Evolutionary conservation across 2,113 vertebrate genomes (phyloP).

Genomic region (Spea multiplicata): DNA sequence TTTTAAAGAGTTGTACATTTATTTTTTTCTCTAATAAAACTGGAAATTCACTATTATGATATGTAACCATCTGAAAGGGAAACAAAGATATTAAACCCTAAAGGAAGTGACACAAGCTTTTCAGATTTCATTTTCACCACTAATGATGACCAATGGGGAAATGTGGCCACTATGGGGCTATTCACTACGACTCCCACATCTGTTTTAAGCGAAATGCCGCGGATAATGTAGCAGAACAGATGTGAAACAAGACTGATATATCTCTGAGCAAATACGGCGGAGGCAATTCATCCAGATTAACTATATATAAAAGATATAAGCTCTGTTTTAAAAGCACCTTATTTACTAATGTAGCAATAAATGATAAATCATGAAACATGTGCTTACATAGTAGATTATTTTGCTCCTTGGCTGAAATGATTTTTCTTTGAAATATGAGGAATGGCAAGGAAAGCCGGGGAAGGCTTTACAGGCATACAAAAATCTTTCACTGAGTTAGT

Average conservation of each 20-base stretch:
- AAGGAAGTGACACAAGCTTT: not conserved
- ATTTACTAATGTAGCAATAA: slow-evolving; percentile 5
- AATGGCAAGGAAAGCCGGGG: not conserved
- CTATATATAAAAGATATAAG: slow-evolving; percentile 20
- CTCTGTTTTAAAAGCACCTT: slow-evolving; percentile 8
- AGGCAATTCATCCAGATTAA: slow-evolving; percentile 20
- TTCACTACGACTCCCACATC: slow-evolving; percentile 8
- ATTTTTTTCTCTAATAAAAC: too few relatives aligned
- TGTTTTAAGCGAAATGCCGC: slow-evolving; percentile 20
- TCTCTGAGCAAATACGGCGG: slow-evolving; percentile 32
- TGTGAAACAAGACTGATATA: slow-evolving; percentile 27
- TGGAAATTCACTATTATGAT: too few relatives aligned
- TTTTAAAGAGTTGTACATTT: too few relatives aligned
- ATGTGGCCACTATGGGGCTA: not conserved
- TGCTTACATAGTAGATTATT: not conserved
- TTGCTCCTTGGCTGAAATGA: not conserved
- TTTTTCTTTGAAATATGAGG: not conserved
- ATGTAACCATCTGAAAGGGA: too few relatives aligned
- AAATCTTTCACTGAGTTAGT: too few relatives aligned
- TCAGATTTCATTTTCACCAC: slow-evolving; percentile 1
- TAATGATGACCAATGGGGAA: slow-evolving; percentile 16
- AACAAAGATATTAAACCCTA: not conserved
- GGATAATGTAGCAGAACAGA: slow-evolving; percentile 23
- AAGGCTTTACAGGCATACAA: not conserved
- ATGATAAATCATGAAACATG: slow-evolving; percentile 13